Evolutionary conservation across 2,797 vertebrate species (phyloP).

Genomic region (Denticeps clupeoides): DNA sequence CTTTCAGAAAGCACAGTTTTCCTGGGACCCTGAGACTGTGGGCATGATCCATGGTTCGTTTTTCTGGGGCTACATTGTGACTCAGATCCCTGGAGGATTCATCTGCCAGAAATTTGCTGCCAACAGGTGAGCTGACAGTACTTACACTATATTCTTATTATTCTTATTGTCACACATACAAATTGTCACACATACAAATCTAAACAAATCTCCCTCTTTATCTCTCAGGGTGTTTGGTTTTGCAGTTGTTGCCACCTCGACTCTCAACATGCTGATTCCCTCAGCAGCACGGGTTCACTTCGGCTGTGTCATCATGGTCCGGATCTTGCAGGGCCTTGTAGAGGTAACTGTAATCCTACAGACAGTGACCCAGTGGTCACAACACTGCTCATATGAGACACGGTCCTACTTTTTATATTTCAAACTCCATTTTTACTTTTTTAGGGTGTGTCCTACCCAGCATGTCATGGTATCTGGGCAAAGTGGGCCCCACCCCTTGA

Average conservation of each 20-base stretch:
- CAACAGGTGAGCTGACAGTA: conserved; percentile 63
- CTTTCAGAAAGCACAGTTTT: conserved; percentile 75
- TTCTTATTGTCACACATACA: no score
- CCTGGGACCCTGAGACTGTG: conserved; percentile 86
- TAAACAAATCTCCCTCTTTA: no score
- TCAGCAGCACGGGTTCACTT: conserved; percentile 74
- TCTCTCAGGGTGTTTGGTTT: conserved; percentile 77
- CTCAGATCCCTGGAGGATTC: conserved; percentile 88
- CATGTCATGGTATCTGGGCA: conserved; percentile 87
- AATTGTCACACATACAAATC: no score
- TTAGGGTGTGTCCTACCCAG: conserved; percentile 81
- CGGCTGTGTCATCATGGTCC: conserved; percentile 77
- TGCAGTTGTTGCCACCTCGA: conserved; percentile 80
- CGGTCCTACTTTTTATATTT: neutral
- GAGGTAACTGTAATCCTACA: conserved; percentile 70
- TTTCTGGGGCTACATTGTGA: conserved; percentile 96
- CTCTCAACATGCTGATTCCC: conserved; percentile 80
- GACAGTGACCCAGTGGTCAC: no score
- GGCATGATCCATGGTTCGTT: conserved; percentile 91
- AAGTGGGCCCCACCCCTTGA: conserved; percentile 85
- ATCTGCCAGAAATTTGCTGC: conserved; percentile 90
- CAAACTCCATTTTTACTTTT: neutral
- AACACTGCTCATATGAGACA: no score
- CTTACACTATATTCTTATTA: neutral
- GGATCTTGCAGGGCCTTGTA: conserved; percentile 78